Base-by-base conservation (phyloP, 2,113 vertebrate species). In the Pteropus alecto region DNA sequence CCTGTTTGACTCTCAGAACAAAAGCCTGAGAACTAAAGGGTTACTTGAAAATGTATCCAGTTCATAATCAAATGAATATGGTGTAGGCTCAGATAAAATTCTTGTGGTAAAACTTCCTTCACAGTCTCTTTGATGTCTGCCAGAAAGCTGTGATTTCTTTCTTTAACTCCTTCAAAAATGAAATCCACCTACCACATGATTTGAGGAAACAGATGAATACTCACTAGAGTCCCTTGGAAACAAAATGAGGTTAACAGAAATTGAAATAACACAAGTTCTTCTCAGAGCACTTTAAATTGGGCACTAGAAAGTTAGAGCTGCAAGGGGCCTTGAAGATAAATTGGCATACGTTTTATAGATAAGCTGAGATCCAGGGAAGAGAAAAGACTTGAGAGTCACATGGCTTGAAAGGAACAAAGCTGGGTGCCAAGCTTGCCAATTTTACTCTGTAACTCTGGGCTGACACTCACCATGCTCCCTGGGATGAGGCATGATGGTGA, bases 91-190 rank as follows among this genome's bases (percentile, higher is more conserved):
- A 73, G 54, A 79, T 33, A 79, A 67, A 61, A 91, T 63, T 85
- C 28, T 30, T 70, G 2, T 13, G 18, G 10, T 56, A 65, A 93
- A 46, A 2, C 3, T 82, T 85, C 89, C 28, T 67, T 54, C 21
- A 71, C 4, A 67, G 3, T 71, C 18, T 85, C 11, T 16, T 89
- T 28, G 35, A 4, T 76, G 21, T 77, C 43, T 92, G 43, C 9
- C 16, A 84, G 65, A 70, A 78, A 70, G 24, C 21, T 87, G 9
- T n/a, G 26, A 56, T 82, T 81, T 95, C 85, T 74, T 84, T 87
- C 35, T 41, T 67, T 79, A 82, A 51, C 26, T 92, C 30, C 11
- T 95, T 90, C 22, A 67, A 10, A 51, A 88, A 38, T 61, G 12
- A 92, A 95, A 77, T 87, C 24, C 0, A 61, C 28, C 51, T 58